Conservation (phyloP, 1,140 invertebrate genomes). For the Colletes gigas region DNA sequence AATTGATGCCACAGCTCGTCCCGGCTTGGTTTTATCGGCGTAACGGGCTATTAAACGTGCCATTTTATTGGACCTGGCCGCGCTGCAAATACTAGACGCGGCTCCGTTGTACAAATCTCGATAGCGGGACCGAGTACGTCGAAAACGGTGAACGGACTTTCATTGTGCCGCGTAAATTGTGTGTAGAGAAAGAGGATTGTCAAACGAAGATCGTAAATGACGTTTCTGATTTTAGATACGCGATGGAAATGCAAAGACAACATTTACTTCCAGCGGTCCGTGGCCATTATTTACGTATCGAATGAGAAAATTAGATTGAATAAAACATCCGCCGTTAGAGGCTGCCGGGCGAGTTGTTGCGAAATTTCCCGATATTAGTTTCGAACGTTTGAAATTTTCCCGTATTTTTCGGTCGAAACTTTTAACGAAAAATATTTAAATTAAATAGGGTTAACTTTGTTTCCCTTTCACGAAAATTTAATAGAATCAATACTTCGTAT, state of each 20-base stretch:
- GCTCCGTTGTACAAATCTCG: slow-evolving; percentile 48
- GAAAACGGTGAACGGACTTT: slow-evolving; percentile 39
- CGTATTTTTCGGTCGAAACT: no score
- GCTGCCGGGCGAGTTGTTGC: no score
- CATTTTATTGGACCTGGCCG: slow-evolving; percentile 56
- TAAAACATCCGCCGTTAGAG: no score
- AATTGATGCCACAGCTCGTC: slow-evolving; percentile 58
- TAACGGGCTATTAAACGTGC: slow-evolving; percentile 62
- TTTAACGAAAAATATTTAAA: no score
- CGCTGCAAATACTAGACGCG: slow-evolving; percentile 32
- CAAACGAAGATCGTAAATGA: no score
- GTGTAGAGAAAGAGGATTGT: not conserved
- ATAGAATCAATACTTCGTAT: no score
- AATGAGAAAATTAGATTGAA: not conserved
- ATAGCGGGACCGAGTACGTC: not conserved
- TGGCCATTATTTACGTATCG: not conserved
- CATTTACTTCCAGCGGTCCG: not conserved
- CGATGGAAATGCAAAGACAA: not conserved
- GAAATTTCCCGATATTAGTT: no score
- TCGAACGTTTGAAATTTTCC: no score
- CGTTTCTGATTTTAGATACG: not conserved
- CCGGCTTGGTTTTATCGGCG: slow-evolving; percentile 54
- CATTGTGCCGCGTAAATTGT: slow-evolving; percentile 40
- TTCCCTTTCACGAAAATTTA: no score
- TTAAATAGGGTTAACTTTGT: no score